A percentile compares a stretch with the other conserved stretches of the same genome.
Conservation (phyloP, 2,797 vertebrate genomes). For the Betta splendens region DNA sequence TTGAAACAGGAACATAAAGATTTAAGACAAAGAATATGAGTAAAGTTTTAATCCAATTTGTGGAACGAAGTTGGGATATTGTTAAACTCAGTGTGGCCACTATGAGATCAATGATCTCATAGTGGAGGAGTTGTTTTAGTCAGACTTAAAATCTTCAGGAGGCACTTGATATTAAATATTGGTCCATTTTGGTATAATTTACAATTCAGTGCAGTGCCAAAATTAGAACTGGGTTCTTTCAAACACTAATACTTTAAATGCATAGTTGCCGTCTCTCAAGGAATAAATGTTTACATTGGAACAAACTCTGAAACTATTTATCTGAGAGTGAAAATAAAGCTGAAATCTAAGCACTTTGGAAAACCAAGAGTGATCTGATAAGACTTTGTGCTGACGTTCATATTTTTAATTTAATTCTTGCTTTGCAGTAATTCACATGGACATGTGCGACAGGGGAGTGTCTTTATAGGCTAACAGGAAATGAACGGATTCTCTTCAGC, state of each 20-base stretch:
- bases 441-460: not conserved
- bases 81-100: no score
- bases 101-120: no score
- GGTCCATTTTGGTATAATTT: no score
- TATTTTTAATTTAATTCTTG: not conserved
- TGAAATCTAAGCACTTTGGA: not conserved
- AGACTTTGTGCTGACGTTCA: not conserved
- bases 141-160: no score
- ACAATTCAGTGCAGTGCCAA: not conserved
- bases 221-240: not conserved
- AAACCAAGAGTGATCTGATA: not conserved
- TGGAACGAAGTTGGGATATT: no score
- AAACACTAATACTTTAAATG: no score
- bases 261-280: not conserved
- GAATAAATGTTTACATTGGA: no score
- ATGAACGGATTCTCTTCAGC: not conserved
- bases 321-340: not conserved
- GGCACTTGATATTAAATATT: no score
- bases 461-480: not conserved
- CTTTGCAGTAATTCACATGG: not conserved
- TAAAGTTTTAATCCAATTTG: not conserved
- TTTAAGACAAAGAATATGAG: not conserved
- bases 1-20: slow-evolving; percentile 1
- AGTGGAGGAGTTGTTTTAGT: no score
- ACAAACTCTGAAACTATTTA: not conserved